Base-by-base conservation (phyloP, 2,797 vertebrate genomes). In the Sylvia borin region DNA sequence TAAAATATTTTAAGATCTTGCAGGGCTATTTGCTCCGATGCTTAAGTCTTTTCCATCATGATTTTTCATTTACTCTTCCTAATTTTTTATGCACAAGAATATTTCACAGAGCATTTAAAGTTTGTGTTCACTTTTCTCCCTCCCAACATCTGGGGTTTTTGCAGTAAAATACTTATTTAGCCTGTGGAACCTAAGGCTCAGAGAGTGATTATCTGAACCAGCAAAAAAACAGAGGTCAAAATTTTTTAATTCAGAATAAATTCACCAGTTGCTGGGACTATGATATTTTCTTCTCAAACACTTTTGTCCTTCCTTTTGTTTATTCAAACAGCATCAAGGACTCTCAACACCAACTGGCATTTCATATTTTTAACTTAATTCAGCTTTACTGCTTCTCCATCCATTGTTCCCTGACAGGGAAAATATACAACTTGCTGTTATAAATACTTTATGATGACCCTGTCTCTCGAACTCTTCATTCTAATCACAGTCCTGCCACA, bases 361-460 rank as follows among this genome's bases (percentile, higher is more conserved):
- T 96, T 96, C 78, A 53, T 81, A 91, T 91, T 95, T 95, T 96
- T 93, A 95, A 91, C 94, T 96, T 94, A 93, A 96, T 97, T 93
- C 93, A 94, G 81, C 80, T 93, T 92, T 93, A 80, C 79, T 93
- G 64, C 84, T 94, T 80, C 51, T 77, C 93, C 66, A 95, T 93
- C 71, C 78, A 67, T 92, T 95, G 66, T 94, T 65, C 61, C 83
- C 71, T 94, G 96, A 95, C 95, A 89, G 65, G 51, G 68, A 82
- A 42, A 95, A 95, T 82, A 91, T 55, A 76, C 78, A 93, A 53
- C 93, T 88, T 78, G 68, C 78, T 22, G 7, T 92, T 96, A 95
- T 96, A 95, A 97, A 97, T 95, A 94, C 93, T 96, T 97, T 80
- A 94, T 93, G 93, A 95, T 90, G 96, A 96, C 94, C 95, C 86